Percentiles rank a stretch among this genome's conserved stretches.
Conservation (phyloP, 2,797 vertebrate genomes). For the Simalia tracyae region DNA sequence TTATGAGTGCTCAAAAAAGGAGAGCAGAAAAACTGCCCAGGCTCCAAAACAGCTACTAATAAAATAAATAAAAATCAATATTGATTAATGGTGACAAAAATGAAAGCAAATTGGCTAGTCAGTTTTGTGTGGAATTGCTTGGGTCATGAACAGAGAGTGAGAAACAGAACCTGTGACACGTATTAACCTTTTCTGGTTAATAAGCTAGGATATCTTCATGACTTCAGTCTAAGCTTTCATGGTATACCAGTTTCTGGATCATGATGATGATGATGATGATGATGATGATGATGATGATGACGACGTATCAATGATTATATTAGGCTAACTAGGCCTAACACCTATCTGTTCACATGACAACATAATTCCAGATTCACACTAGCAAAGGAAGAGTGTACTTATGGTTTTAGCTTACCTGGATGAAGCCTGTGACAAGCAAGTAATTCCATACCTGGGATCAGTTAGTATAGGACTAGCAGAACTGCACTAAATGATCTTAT, state of each 20-base stretch:
- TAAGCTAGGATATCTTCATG: neutral
- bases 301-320: conserved; percentile 5
- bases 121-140: conserved; percentile 9
- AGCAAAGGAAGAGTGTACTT: conserved; percentile 33
- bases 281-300: neutral
- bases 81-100: conserved; percentile 34
- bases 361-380: conserved; percentile 31
- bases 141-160: neutral
- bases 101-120: conserved; percentile 35
- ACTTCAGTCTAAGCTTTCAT: conserved; percentile 21
- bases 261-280: neutral
- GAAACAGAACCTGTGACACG: neutral
- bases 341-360: conserved; percentile 35
- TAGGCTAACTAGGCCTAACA: conserved; percentile 25
- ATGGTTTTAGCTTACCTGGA: conserved; percentile 34
- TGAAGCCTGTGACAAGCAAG: conserved; percentile 24
- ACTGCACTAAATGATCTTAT: conserved; percentile 8
- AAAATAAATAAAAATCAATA: conserved; percentile 37
- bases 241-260: conserved; percentile 22
- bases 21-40: neutral
- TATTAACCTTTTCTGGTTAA: conserved; percentile 11
- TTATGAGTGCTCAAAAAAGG: neutral
- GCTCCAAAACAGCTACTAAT: conserved; percentile 34
- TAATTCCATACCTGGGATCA: conserved; percentile 32
- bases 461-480: conserved; percentile 31